A percentile compares a stretch with the other conserved stretches of the same genome.
These are phyloP conservation scores for Urosaurus nigricauda DNA, from an alignment of 2,797 vertebrate species.

Conservation along the genomic window DNA sequence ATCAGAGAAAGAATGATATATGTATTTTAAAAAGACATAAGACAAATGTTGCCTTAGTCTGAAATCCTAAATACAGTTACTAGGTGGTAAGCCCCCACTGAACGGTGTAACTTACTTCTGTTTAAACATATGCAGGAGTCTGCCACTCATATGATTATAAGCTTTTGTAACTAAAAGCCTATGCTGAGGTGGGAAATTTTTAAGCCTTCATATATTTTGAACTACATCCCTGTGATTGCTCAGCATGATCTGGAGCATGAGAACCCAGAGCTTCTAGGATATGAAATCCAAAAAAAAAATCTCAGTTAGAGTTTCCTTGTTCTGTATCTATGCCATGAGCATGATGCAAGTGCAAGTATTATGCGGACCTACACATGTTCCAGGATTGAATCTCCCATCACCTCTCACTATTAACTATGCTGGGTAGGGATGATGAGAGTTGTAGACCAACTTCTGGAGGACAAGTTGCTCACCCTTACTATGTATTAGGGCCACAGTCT, in stretches of 20 bases:
- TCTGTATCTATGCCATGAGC: not conserved
- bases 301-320: not conserved
- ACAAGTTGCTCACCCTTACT: not conserved
- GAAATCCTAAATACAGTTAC: not conserved
- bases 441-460: not conserved
- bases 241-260: not conserved
- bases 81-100: not conserved
- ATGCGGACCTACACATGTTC: not conserved
- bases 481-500: too few species aligned
- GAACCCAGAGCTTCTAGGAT: not conserved
- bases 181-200: not conserved
- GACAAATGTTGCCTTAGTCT: not conserved
- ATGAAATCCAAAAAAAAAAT: not conserved
- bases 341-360: not conserved
- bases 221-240: not conserved
- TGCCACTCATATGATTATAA: not conserved
- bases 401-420: not conserved
- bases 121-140: not conserved
- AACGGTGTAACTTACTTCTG: not conserved
- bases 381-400: not conserved
- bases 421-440: not conserved
- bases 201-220: not conserved
- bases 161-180: not conserved
- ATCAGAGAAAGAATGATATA: not conserved
- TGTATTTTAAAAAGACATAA: not conserved